Conservation (phyloP, 2,797 vertebrate species). For the Danio tinwini region DNA sequence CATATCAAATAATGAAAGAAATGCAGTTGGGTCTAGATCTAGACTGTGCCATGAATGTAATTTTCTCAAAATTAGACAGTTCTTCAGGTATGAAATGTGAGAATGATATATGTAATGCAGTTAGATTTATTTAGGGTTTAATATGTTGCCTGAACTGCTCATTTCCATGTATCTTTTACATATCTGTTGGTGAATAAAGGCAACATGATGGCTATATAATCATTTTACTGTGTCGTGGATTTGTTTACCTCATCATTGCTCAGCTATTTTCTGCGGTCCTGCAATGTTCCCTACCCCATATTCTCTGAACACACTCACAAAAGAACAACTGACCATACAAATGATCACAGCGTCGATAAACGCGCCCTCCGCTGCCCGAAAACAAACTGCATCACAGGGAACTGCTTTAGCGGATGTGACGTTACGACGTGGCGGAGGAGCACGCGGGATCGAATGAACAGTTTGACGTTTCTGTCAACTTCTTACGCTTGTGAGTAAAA, state of each 20-base stretch:
- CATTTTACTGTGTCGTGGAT: neutral
- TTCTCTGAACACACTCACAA: neutral
- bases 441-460: neutral
- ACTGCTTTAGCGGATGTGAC: neutral
- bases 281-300: neutral
- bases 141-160: neutral
- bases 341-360: neutral
- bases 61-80: neutral
- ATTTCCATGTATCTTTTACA: neutral
- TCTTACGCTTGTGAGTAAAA: neutral
- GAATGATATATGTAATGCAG: neutral
- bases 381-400: neutral
- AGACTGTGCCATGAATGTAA: neutral
- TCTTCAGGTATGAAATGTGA: neutral
- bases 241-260: neutral
- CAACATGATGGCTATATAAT: neutral
- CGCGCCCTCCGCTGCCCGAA: neutral
- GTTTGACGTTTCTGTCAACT: neutral
- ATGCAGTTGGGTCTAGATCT: neutral
- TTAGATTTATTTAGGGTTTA: neutral
- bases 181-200: slow-evolving; percentile 32
- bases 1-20: too few species aligned
- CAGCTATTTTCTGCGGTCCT: neutral
- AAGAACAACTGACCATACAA: neutral
- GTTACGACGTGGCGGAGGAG: neutral